Conservation (phyloP, 2,113 vertebrate species). For the Sinosuthora webbiana region DNA sequence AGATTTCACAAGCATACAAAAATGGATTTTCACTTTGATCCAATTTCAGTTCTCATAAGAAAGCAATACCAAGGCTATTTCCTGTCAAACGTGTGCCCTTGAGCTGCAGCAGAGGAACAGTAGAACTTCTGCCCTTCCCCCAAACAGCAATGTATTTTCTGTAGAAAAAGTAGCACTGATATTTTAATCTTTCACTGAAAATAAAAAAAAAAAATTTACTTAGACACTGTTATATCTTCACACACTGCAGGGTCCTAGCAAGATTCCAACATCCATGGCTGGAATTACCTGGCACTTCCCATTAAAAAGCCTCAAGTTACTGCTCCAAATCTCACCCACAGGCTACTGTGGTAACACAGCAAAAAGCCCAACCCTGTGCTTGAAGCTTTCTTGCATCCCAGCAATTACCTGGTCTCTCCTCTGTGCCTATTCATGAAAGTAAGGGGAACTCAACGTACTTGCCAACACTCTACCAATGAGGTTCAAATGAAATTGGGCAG, state of each 20-base stretch:
- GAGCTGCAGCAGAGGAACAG: neutral
- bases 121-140: neutral
- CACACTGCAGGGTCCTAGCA: neutral
- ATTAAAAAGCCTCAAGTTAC: neutral
- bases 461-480: neutral
- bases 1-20: neutral
- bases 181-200: neutral
- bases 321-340: neutral
- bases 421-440: neutral
- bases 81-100: neutral
- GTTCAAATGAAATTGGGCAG: neutral
- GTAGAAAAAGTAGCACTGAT: neutral
- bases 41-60: neutral
- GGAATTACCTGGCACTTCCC: neutral
- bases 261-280: neutral
- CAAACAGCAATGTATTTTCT: neutral
- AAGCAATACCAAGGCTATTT: conserved; percentile 2
- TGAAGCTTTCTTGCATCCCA: neutral
- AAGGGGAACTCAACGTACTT: neutral
- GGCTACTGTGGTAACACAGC: neutral
- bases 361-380: neutral
- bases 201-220: neutral
- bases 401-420: neutral
- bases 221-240: neutral
- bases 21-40: neutral